Evolutionary conservation across 2,888 invertebrate species (phyloP), one percentile per base, ranked within the genome.

Genomic region (Drosophila ustulata): DNA sequence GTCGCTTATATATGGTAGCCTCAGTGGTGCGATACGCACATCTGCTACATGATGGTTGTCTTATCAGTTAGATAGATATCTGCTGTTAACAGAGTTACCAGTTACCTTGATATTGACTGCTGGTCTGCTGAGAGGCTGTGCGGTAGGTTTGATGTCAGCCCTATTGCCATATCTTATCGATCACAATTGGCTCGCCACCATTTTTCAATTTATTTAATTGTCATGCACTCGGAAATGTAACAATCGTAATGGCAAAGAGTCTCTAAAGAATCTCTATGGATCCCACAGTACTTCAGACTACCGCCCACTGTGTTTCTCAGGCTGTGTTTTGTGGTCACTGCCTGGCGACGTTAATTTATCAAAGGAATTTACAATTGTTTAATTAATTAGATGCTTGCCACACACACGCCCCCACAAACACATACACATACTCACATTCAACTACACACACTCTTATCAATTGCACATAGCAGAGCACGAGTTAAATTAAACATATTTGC

Each of bases 311-410:
- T 7, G 1, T 18, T 32, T 8, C 34, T 7, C 28, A 4, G 3
- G 13, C 23, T 2, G 7, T 3, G 70, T 62, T 62, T 67, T 82
- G 64, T 57, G 61, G 78, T 80, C 80, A 71, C 52, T 69, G 76
- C 79, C 74, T 73, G 82, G 65, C 78, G 75, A 82, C 78, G 76
- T 78, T 88, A 88, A 88, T 88, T 89, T 84, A 77, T 86, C 82
- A 88, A 88, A 89, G 83, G 80, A 79, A 84, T 78, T 88, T 78
- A 53, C 71, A 78, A 85, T 83, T 82, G 82, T 80, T 82, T 77
- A 82, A 89, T 81, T 88, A 89, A 84, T 86, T 81, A 79, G 80
- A 55, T 74, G 57, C 64, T 47, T 51, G 25, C 59, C 56, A 37
- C 59, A 52, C 37, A 43, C 51, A 13, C 43, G 37, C 55, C 52